phyloP scores from a whole-genome alignment of 2,888 invertebrate species.

The Bimastos eiseni region DNA sequence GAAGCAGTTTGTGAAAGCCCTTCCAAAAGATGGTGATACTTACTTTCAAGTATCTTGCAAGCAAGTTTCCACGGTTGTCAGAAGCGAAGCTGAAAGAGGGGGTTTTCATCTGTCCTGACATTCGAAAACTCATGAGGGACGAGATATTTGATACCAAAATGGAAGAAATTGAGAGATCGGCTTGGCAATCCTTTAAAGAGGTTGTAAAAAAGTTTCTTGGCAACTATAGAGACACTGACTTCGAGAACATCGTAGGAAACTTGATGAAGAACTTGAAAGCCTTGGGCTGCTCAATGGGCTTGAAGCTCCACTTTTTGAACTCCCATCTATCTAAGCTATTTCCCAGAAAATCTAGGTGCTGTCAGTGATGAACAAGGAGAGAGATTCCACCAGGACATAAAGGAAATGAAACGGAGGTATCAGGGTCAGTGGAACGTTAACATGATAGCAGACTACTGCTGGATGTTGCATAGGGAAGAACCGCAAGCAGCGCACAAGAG shows the following conservation, averaged over 20 bases:
- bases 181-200: not conserved
- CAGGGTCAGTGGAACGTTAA: slow-evolving; percentile 19
- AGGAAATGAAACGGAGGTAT: not conserved
- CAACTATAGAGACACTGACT: not conserved
- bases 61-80: not conserved
- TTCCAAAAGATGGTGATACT: no score
- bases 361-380: not conserved
- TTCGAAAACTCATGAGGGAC: not conserved
- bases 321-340: not conserved
- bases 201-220: slow-evolving; percentile 10
- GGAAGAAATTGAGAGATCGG: no score
- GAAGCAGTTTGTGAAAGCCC: not conserved
- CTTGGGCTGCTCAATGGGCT: not conserved
- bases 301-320: not conserved
- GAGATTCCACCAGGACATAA: slow-evolving; percentile 8
- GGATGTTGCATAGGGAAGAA: not conserved
- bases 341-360: slow-evolving; percentile 4
- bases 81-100: not conserved
- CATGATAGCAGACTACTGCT: slow-evolving; percentile 20
- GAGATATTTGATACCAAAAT: no score
- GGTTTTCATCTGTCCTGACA: not conserved
- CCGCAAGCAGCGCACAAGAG: not conserved
- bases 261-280: not conserved
- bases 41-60: not conserved
- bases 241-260: not conserved